Percentiles rank a stretch among this genome's conserved stretches.
Evolutionary conservation across 2,797 vertebrate genomes (phyloP).

Genomic region (Eptatretus atami): DNA sequence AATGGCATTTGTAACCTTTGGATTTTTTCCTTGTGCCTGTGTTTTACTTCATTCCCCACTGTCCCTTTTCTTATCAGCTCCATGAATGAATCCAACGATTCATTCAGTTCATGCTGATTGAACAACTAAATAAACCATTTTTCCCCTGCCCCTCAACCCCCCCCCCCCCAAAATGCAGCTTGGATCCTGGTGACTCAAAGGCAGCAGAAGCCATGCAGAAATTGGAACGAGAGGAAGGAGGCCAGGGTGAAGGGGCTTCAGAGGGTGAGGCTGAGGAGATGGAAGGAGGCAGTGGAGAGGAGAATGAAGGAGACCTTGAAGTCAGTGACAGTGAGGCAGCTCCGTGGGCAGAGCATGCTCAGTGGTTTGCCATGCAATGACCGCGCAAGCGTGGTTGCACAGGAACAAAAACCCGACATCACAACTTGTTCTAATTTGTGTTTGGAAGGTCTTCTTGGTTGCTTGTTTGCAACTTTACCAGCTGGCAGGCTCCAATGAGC

Average conservation of each 20-base stretch:
- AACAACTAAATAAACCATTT: background rate
- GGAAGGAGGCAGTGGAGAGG: conserved; percentile 81
- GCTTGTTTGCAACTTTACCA: no score
- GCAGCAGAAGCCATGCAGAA: conserved; percentile 94
- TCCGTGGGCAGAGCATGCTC: conserved; percentile 92
- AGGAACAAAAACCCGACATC: no score
- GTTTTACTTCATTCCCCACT: no score
- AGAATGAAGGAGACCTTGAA: conserved; percentile 79
- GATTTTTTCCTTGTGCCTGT: no score
- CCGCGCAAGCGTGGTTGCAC: background rate
- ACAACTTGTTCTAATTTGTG: no score
- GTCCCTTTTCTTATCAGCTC: no score
- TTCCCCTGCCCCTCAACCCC: background rate
- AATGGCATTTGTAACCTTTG: no score
- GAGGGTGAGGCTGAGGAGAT: conserved; percentile 94
- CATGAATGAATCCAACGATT: no score
- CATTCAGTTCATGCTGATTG: no score
- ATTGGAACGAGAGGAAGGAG: conserved; percentile 97
- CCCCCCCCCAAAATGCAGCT: conserved; percentile 16
- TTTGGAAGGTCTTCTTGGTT: no score
- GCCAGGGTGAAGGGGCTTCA: conserved; percentile 66
- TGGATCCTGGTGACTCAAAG: conserved; percentile 96
- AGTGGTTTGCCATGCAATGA: conserved; percentile 98
- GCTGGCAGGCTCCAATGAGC: no score
- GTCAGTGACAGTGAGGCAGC: conserved; percentile 91